These are phyloP conservation scores for Goniozus legneri DNA, from an alignment of 1,140 invertebrate genomes.

Conservation along the genomic window DNA sequence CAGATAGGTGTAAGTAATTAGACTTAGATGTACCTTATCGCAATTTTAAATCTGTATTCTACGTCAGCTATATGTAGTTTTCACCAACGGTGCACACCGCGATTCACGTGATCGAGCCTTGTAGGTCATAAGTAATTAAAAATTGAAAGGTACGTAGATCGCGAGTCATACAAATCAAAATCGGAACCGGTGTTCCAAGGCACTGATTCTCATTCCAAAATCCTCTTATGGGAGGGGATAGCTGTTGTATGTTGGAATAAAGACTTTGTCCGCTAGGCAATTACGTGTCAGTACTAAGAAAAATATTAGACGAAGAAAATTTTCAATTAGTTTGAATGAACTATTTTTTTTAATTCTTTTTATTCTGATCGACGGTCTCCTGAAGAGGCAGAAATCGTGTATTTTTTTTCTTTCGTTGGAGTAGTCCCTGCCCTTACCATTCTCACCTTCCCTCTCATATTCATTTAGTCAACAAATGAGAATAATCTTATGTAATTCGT, in stretches of 20 bases:
- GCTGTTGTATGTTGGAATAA: neutral
- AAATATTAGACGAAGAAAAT: no score
- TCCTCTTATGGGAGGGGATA: neutral
- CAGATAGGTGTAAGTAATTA: slow-evolving; percentile 32
- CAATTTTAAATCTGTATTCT: slow-evolving; percentile 24
- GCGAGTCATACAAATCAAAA: neutral
- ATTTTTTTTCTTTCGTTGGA: slow-evolving; percentile 13
- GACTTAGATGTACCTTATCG: slow-evolving; percentile 27
- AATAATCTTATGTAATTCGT: slow-evolving; percentile 30
- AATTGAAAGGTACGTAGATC: slow-evolving; percentile 8
- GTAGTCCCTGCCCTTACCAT: slow-evolving; percentile 43
- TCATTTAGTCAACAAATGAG: slow-evolving; percentile 39
- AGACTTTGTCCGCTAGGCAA: neutral
- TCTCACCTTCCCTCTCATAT: slow-evolving; percentile 41
- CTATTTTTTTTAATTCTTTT: no score
- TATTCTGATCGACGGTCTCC: no score
- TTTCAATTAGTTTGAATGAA: no score
- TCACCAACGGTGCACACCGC: slow-evolving; percentile 17
- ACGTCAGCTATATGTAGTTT: slow-evolving; percentile 25
- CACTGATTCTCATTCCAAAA: neutral
- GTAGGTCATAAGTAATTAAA: slow-evolving; percentile 27
- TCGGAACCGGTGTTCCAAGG: neutral
- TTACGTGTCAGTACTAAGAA: neutral
- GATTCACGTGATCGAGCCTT: slow-evolving; percentile 33
- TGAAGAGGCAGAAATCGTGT: slow-evolving; percentile 5